Conservation (phyloP, 2,888 invertebrate genomes). For the Netelia melanura region DNA sequence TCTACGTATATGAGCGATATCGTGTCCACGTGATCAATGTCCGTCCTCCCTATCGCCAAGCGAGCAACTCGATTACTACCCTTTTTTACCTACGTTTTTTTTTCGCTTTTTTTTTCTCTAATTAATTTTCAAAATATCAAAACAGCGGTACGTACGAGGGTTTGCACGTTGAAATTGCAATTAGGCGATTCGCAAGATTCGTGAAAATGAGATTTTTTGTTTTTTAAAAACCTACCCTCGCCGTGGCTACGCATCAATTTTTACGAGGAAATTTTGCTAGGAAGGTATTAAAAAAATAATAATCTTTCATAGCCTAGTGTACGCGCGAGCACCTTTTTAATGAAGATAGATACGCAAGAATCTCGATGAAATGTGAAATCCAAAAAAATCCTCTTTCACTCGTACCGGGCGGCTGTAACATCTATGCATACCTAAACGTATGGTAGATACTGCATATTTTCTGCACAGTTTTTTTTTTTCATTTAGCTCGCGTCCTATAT, state of each 20-base stretch:
- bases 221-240: too few relatives aligned
- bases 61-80: neutral
- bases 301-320: too few relatives aligned
- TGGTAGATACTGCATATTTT: slow-evolving; percentile 21
- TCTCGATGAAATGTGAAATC: too few relatives aligned
- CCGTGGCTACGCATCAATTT: too few relatives aligned
- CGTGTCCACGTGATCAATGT: neutral
- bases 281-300: too few relatives aligned
- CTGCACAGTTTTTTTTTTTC: slow-evolving; percentile 17
- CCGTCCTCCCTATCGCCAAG: neutral
- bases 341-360: too few relatives aligned
- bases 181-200: too few relatives aligned
- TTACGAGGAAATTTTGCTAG: too few relatives aligned
- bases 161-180: neutral
- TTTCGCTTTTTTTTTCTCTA: slow-evolving; percentile 12
- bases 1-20: neutral
- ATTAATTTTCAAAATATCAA: neutral
- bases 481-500: slow-evolving; percentile 29
- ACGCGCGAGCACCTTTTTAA: too few relatives aligned
- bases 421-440: neutral
- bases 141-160: neutral
- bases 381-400: too few relatives aligned
- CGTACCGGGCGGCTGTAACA: neutral
- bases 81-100: slow-evolving; percentile 17
- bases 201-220: too few relatives aligned